Conservation (phyloP, 2,888 invertebrate species). For the Allophyes oxyacanthae region DNA sequence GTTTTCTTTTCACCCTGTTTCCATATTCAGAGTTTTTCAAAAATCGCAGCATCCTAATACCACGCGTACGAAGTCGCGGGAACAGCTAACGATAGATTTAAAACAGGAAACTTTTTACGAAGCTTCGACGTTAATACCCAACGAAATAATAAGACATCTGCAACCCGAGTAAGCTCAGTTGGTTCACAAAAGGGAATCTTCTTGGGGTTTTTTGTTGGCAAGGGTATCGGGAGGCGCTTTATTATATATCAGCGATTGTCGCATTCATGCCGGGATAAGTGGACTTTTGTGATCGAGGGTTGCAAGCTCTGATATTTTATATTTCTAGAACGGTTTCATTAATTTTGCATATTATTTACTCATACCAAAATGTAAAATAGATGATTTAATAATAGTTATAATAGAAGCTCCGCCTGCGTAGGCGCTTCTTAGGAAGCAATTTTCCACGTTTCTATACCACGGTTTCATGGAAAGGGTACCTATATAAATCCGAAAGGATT, state of each 20-base stretch:
- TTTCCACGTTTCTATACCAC: no score
- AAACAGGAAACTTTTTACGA: slow-evolving; percentile 25
- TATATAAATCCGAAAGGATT: no score
- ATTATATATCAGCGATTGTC: slow-evolving; percentile 65
- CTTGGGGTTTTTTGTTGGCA: slow-evolving; percentile 60
- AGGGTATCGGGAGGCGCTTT: slow-evolving; percentile 61
- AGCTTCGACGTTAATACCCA: not conserved
- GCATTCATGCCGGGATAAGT: slow-evolving; percentile 67
- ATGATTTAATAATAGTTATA: no score
- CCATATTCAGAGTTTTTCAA: no score
- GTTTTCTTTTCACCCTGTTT: no score
- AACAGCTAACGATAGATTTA: slow-evolving; percentile 23
- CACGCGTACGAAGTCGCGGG: no score
- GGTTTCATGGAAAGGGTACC: no score
- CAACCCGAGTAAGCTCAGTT: slow-evolving; percentile 46
- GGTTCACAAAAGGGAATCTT: slow-evolving; percentile 46
- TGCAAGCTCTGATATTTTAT: slow-evolving; percentile 19
- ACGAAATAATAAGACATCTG: slow-evolving; percentile 47
- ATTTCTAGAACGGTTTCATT: slow-evolving; percentile 10
- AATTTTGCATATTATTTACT: slow-evolving; percentile 4
- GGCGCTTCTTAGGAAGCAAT: no score
- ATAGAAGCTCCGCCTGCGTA: no score
- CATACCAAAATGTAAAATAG: no score
- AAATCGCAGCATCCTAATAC: no score
- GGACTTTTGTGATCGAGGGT: slow-evolving; percentile 55